Base-by-base conservation (phyloP, 2,888 invertebrate genomes). In the Macrosoma leucophasiata region DNA sequence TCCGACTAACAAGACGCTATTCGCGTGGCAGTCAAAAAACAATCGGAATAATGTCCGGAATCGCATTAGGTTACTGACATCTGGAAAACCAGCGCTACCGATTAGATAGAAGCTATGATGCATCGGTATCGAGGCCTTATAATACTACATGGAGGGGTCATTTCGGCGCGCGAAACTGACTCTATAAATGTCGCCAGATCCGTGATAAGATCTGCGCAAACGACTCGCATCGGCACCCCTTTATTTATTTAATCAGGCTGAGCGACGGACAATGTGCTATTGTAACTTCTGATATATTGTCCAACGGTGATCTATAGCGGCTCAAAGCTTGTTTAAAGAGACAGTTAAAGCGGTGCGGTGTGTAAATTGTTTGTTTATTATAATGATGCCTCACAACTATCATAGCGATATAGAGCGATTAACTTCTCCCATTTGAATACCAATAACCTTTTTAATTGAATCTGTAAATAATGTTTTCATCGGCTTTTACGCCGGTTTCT, bases 181-280 rank as follows among this genome's bases (percentile, higher is more conserved):
- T 52, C 52, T 62, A 60, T 64, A 66, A 74, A 74, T 68, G 72
- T 73, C 72, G 62, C 66, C 52, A 62, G 55, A 50, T 52, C 23
- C 19, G 48, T 55, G 78, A 81, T 82, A 81, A 76, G 66, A 82
- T 81, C 76, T 58, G 67, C 65, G 68, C 76, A 61, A 52, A 68
- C 62, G 69, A 57, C 65, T 61, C 56, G 64, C 64, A 67, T 71
- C 74, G 74, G 67, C 79, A 77, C 78, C 79, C 79, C 77, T 76
- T 81, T 76, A 73, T 75, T 68, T 75, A 79, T 78, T 78, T 76
- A 81, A 81, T 79, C 81, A 76, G 70, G 47, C 60, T 73, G 76
- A 78, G 67, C 71, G 81, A 79, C 78, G 65, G 77, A 82, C 82
- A 81, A 82, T 81, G 79, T 79, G 72, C 76, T 70, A 79, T 82